Conservation (phyloP, 2,797 vertebrate species). For the Dryobates pubescens region DNA sequence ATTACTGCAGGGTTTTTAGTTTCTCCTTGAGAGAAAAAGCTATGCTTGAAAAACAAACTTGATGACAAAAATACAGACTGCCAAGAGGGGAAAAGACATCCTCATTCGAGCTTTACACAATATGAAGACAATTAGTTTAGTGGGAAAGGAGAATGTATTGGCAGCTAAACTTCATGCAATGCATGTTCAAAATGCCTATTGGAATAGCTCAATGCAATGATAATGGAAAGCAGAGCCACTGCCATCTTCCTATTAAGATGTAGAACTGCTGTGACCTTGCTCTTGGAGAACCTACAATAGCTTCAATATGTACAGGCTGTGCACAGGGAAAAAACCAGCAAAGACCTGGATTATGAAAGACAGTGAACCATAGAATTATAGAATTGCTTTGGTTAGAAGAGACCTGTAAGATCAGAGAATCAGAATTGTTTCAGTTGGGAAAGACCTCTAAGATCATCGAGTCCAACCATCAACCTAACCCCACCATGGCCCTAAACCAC, state of each 20-base stretch:
- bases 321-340: neutral
- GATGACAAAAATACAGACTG: constrained; percentile 33
- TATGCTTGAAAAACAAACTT: neutral
- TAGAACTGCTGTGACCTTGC: neutral
- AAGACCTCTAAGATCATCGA: no score
- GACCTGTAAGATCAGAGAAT: no score
- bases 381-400: no score
- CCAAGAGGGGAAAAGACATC: neutral
- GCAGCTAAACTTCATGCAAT: neutral
- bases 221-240: constrained; percentile 21
- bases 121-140: neutral
- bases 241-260: neutral
- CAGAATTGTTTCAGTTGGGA: no score
- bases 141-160: neutral
- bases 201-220: neutral
- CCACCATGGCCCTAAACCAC: no score
- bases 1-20: neutral
- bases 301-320: neutral
- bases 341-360: neutral
- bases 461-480: no score
- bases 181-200: neutral
- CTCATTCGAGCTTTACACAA: neutral
- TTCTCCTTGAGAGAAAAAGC: neutral
- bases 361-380: neutral
- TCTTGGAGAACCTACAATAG: neutral